phyloP scores from a whole-genome alignment of 2,113 vertebrate genomes.

The Lamprotornis superbus region DNA sequence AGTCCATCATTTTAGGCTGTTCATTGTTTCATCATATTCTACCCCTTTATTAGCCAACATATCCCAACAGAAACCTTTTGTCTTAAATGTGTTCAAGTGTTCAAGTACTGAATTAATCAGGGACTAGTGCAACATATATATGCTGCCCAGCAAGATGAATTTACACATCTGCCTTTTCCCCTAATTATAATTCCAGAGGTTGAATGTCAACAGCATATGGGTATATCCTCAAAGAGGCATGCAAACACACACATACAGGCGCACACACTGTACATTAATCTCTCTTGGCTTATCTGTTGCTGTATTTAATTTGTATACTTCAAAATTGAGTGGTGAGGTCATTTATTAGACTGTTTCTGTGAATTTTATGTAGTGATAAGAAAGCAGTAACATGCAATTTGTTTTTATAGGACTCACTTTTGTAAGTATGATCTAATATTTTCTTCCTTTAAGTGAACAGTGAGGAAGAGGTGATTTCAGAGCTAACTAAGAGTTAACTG shows the following conservation, averaged over 20 bases:
- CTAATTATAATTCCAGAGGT: conserved; percentile 68
- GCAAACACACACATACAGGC: background rate
- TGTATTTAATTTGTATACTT: conserved; percentile 62
- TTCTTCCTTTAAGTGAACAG: conserved; percentile 32
- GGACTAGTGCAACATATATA: conserved; percentile 9
- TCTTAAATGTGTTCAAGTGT: conserved; percentile 21
- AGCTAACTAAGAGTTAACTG: conserved; percentile 51
- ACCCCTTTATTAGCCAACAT: background rate
- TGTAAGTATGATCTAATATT: conserved; percentile 13
- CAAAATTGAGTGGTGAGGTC: conserved; percentile 60
- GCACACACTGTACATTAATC: conserved; percentile 20
- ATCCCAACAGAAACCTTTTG: conserved; percentile 39
- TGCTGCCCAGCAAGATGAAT: conserved; percentile 55
- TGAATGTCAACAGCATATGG: conserved; percentile 46
- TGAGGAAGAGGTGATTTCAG: background rate
- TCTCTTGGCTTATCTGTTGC: conserved; percentile 48
- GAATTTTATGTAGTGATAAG: conserved; percentile 58
- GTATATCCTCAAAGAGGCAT: conserved; percentile 30
- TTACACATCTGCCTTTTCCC: conserved; percentile 50
- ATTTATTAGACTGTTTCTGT: conserved; percentile 63
- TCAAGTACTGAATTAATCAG: conserved; percentile 46
- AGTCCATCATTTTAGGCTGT: background rate
- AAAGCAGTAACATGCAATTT: conserved; percentile 51
- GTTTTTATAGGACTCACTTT: conserved; percentile 59
- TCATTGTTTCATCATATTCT: conserved; percentile 20